These are phyloP conservation scores for Acanthoscelides obtectus DNA, from an alignment of 2,888 invertebrate genomes.

Conservation along the genomic window DNA sequence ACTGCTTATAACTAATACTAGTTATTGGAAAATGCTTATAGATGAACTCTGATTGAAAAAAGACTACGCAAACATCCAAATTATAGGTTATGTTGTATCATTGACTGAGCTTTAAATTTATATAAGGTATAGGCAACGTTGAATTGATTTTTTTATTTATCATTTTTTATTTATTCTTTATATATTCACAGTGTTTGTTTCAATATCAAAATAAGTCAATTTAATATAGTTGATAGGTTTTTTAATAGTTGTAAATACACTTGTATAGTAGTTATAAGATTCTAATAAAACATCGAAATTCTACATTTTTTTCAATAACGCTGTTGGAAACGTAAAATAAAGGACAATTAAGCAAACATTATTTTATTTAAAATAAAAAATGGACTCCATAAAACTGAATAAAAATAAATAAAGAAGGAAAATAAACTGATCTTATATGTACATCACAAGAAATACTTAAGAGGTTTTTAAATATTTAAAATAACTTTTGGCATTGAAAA, in stretches of 20 bases:
- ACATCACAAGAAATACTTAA: not conserved
- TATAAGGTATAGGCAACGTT: not conserved
- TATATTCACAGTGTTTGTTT: not conserved
- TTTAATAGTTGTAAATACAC: not conserved
- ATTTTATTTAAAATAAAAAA: not conserved
- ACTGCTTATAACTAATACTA: too few species aligned
- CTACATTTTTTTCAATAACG: not conserved
- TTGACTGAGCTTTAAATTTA: not conserved
- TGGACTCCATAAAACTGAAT: not conserved
- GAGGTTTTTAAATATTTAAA: constrained; percentile 11
- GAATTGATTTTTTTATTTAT: too few species aligned
- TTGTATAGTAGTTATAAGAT: not conserved
- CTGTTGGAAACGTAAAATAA: not conserved
- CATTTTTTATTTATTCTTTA: not conserved
- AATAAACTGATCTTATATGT: not conserved
- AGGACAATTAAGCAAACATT: not conserved
- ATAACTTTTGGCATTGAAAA: constrained; percentile 24
- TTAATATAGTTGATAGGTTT: not conserved
- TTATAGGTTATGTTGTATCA: not conserved
- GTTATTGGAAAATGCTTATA: too few species aligned
- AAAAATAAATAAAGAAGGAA: not conserved
- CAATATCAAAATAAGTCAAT: not conserved
- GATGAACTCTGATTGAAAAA: too few species aligned
- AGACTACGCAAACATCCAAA: too few species aligned
- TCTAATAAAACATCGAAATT: not conserved